Conservation (phyloP, 1,140 invertebrate genomes). For the Cydia fagiglandana region DNA sequence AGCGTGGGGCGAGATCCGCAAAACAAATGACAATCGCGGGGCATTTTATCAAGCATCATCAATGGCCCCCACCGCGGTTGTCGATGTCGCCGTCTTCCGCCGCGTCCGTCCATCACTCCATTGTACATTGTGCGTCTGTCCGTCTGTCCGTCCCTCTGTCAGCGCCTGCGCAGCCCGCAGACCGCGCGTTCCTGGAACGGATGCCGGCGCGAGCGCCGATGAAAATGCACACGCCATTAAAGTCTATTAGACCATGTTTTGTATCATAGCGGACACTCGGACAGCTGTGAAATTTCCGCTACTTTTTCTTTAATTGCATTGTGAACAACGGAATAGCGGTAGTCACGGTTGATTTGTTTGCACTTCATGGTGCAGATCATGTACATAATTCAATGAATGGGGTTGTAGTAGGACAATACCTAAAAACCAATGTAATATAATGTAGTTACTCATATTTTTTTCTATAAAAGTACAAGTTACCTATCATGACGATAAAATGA, state of each 20-base stretch:
- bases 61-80: constrained; percentile 4
- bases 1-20: background rate
- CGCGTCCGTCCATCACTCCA: constrained; percentile 22
- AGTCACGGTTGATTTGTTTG: background rate
- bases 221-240: constrained; percentile 24
- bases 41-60: constrained; percentile 6
- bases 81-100: background rate
- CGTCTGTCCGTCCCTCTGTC: constrained; percentile 36
- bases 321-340: constrained; percentile 13
- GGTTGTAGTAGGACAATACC: background rate
- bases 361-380: background rate
- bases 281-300: constrained; percentile 29
- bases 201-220: constrained; percentile 41
- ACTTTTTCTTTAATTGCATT: constrained; percentile 27
- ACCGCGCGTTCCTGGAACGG: constrained; percentile 47
- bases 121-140: constrained; percentile 39
- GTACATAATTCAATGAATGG: background rate
- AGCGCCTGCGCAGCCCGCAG: background rate
- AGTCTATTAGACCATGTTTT: constrained; percentile 33
- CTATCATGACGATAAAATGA: too few species aligned
- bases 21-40: constrained; percentile 16
- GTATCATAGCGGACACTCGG: constrained; percentile 16
- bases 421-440: background rate
- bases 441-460: too few species aligned
- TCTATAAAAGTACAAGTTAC: too few species aligned